Percentiles rank a stretch among this genome's conserved stretches.
phyloP scores from a whole-genome alignment of 2,888 invertebrate species.

The Oligia fasciuncula region DNA sequence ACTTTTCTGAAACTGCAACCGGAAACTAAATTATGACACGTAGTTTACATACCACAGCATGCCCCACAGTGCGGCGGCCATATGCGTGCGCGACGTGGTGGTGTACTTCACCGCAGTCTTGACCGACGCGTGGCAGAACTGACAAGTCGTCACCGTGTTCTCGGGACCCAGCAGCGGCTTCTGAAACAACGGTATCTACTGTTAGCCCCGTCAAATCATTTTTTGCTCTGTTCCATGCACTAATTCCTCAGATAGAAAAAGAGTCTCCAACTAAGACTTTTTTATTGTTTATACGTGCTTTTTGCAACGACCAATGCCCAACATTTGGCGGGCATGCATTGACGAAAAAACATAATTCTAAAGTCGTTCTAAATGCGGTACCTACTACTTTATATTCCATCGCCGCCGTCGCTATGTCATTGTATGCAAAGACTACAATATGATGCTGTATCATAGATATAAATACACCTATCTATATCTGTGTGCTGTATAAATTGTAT shows the following conservation, averaged over 20 bases:
- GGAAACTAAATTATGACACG: not conserved
- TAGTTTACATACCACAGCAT: conserved; percentile 52
- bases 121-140: conserved; percentile 77
- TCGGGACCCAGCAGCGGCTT: conserved; percentile 75
- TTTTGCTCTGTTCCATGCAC: not conserved
- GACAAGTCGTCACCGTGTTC: conserved; percentile 76
- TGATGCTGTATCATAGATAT: no score
- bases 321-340: not conserved
- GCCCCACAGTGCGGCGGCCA: conserved; percentile 73
- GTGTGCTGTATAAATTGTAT: no score
- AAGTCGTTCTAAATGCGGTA: not conserved
- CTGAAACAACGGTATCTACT: conserved; percentile 42
- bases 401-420: no score
- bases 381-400: not conserved
- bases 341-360: not conserved
- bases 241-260: not conserved
- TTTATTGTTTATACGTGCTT: not conserved
- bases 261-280: not conserved
- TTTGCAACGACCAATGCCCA: not conserved
- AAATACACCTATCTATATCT: no score
- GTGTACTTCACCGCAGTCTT: conserved; percentile 79
- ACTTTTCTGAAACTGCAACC: not conserved
- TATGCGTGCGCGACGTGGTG: conserved; percentile 77
- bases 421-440: no score
- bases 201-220: not conserved